phyloP scores from a whole-genome alignment of 2,113 vertebrate species.

The Phocoena phocoena region DNA sequence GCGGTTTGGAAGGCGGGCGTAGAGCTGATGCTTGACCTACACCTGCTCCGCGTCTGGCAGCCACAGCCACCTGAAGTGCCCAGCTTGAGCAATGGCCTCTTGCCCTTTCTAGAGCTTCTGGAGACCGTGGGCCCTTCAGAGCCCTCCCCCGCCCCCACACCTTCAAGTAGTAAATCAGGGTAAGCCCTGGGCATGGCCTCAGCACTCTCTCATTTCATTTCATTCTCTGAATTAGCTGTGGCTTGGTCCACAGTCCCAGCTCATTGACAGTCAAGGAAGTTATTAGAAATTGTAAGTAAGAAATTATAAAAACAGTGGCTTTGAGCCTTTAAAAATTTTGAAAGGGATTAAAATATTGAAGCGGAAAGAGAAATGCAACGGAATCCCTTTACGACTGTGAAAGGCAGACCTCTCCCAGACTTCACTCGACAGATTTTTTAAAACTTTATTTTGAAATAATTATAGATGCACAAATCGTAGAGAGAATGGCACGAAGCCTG shows the following conservation, averaged over 20 bases:
- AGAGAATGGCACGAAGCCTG: background rate
- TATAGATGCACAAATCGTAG: background rate
- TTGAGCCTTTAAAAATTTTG: background rate
- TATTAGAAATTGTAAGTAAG: background rate
- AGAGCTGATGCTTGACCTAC: background rate
- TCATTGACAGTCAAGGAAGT: background rate
- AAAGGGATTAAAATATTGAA: background rate
- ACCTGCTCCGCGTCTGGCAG: background rate
- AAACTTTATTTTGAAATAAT: background rate
- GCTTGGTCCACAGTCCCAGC: conserved; percentile 18
- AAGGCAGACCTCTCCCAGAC: background rate
- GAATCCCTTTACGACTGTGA: background rate
- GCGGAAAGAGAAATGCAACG: background rate
- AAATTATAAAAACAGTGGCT: background rate
- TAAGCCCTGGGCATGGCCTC: background rate
- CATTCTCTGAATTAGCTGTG: background rate
- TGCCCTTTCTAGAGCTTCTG: background rate
- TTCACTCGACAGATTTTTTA: background rate
- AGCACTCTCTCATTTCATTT: background rate
- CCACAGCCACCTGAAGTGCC: background rate
- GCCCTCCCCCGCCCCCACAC: background rate
- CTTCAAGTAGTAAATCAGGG: background rate
- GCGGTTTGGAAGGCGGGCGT: background rate
- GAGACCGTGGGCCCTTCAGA: background rate
- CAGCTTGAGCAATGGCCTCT: background rate